Percentiles rank a stretch among this genome's conserved stretches.
Conservation (phyloP, 2,888 invertebrate species). For the Andrena bucephala region DNA sequence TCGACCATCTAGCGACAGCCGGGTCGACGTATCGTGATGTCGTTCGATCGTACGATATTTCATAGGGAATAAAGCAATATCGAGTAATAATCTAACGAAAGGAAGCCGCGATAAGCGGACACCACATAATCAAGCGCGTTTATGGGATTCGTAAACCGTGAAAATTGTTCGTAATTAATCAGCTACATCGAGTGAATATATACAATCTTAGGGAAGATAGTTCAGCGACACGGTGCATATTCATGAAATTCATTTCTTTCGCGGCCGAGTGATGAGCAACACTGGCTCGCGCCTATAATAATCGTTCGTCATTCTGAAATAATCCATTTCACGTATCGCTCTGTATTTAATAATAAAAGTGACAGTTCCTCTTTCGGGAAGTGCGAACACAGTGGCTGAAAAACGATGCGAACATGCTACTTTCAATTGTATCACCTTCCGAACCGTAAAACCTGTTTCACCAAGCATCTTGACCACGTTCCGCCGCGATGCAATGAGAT, state of each 20-base stretch:
- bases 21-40: conserved; percentile 18
- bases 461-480: conserved; percentile 12
- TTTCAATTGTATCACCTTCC: conserved; percentile 34
- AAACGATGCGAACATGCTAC: conserved; percentile 9
- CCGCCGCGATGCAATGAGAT: conserved; percentile 43
- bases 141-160: conserved; percentile 22
- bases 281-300: conserved; percentile 42
- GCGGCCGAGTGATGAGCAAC: conserved; percentile 58
- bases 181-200: conserved; percentile 39
- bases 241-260: conserved; percentile 51
- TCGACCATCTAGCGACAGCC: conserved; percentile 14
- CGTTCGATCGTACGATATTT: conserved; percentile 56
- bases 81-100: conserved; percentile 68
- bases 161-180: conserved; percentile 52
- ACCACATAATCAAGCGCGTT: conserved; percentile 45
- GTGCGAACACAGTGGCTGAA: conserved; percentile 34
- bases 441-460: conserved; percentile 8
- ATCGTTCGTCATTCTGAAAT: conserved; percentile 39
- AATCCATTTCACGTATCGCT: conserved; percentile 41
- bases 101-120: conserved; percentile 33
- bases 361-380: conserved; percentile 11
- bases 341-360: conserved; percentile 19
- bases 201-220: conserved; percentile 44
- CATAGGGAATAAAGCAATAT: conserved; percentile 71
- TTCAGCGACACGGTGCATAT: conserved; percentile 41